Evolutionary conservation across 2,113 vertebrate species (phyloP), one percentile per base, ranked within the genome.

Genomic region (Psittacara wagleri): DNA sequence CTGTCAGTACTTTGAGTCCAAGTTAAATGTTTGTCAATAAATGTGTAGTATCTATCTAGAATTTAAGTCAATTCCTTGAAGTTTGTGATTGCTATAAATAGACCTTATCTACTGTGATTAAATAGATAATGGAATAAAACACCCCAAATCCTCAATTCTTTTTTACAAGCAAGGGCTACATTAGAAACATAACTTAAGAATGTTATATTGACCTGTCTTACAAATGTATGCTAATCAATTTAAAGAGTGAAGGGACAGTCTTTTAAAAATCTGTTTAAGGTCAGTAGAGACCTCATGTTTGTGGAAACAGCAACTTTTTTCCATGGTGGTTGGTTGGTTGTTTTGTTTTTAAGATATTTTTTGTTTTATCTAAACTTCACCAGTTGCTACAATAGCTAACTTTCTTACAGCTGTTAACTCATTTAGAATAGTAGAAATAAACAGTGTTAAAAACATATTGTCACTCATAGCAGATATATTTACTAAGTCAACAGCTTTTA

Each of bases 21-120:
- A 93, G 43, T 96, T 95, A 96, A 96, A 92, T 86, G 49, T 48
- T 88, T 75, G 67, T 79, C 88, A 81, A 89, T 94, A 97, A 93
- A 96, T 92, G 64, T 90, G 44, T 28, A 61, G 59, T 63, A 79
- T 64, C n/a, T 83, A 43, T 86, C 31, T 80, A 82, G 84, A 93
- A 90, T 94, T 94, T 91, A 68, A 75, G 80, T 86, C 90, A 93
- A 85, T 93, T 93, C 69, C 46, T 90, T 91, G 13, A 63, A 84
- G 29, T 86, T 93, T 91, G 57, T 23, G 43, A 43, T 81, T 94
- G 70, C 75, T 96, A 82, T 94, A 95, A 97, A 93, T 77, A 95
- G 52, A 24, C 2, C 1, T 78, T 79, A 43, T 83, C 72, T 59
- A 9, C 22, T 29, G 7, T 68, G 89, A 85, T 35, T 49, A 66